phyloP scores from a whole-genome alignment of 2,113 vertebrate species.

The Pteruthius melanotis region DNA sequence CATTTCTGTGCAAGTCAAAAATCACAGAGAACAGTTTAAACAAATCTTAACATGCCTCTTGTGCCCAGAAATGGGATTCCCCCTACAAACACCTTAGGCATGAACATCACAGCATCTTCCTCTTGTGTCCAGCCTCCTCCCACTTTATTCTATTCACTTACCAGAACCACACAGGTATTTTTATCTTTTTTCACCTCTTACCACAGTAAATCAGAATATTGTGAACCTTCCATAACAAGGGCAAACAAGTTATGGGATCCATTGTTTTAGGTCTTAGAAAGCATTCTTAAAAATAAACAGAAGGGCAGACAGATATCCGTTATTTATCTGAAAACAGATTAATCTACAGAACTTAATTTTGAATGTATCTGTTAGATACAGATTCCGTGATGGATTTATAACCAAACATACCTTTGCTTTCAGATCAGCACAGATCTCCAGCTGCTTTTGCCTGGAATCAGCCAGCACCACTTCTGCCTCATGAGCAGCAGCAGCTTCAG shows the following conservation, averaged over 20 bases:
- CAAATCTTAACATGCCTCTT: slow-evolving; percentile 37
- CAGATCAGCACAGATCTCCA: slow-evolving; percentile 82
- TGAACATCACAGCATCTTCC: background rate
- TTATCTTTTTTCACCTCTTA: background rate
- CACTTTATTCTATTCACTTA: background rate
- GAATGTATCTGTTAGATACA: background rate
- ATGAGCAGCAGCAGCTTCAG: slow-evolving; percentile 79
- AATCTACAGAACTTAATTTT: background rate
- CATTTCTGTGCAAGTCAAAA: slow-evolving; percentile 18
- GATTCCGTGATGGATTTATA: background rate
- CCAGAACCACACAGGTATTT: background rate
- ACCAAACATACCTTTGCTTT: slow-evolving; percentile 80
- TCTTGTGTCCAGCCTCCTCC: background rate
- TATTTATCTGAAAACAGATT: background rate
- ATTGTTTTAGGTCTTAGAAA: background rate
- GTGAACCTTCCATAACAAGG: background rate
- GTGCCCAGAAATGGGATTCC: slow-evolving; percentile 40
- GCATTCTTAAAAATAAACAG: background rate
- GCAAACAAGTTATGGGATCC: background rate
- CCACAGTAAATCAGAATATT: background rate
- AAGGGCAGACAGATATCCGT: background rate
- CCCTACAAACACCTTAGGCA: slow-evolving; percentile 40
- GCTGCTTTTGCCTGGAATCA: slow-evolving; percentile 77
- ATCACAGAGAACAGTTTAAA: slow-evolving; percentile 15
- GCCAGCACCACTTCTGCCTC: slow-evolving; percentile 73